phyloP scores from a whole-genome alignment of 2,113 vertebrate genomes.

The Columba livia region DNA sequence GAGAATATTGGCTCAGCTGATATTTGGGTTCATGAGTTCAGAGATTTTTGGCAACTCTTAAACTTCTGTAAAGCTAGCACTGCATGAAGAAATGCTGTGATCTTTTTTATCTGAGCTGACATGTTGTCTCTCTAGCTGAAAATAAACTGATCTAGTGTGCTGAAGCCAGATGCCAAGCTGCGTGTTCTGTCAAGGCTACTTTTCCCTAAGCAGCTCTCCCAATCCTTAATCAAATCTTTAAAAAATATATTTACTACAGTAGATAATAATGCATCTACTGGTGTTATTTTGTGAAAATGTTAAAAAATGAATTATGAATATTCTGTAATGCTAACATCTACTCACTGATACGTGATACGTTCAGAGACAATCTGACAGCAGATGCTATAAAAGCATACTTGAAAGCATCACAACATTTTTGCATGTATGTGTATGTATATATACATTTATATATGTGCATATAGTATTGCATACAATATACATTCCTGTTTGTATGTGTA shows the following conservation, averaged over 20 bases:
- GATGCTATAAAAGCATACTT: not conserved
- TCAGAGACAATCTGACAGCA: not conserved
- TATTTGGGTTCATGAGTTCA: slow-evolving; percentile 39
- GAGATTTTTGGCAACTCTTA: slow-evolving; percentile 24
- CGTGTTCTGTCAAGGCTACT: slow-evolving; percentile 12
- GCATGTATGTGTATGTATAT: not conserved
- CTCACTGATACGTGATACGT: not conserved
- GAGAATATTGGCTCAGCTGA: slow-evolving; percentile 32
- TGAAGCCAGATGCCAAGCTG: slow-evolving; percentile 29
- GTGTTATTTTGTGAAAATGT: not conserved
- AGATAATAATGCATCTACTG: not conserved
- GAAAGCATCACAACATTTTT: not conserved
- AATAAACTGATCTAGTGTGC: slow-evolving; percentile 39
- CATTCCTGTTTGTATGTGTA: not conserved
- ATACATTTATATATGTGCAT: not conserved
- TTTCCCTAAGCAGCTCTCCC: not conserved
- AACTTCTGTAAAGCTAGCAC: slow-evolving; percentile 39
- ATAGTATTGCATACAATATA: not conserved
- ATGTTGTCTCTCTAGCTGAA: slow-evolving; percentile 60
- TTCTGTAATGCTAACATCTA: not conserved
- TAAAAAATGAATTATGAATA: not conserved
- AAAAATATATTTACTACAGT: not conserved
- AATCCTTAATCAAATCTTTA: not conserved
- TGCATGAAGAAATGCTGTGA: slow-evolving; percentile 44
- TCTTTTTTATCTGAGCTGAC: slow-evolving; percentile 56